Evolutionary conservation across 2,797 vertebrate genomes (phyloP).

Genomic region (Sebastes steindachneri): DNA sequence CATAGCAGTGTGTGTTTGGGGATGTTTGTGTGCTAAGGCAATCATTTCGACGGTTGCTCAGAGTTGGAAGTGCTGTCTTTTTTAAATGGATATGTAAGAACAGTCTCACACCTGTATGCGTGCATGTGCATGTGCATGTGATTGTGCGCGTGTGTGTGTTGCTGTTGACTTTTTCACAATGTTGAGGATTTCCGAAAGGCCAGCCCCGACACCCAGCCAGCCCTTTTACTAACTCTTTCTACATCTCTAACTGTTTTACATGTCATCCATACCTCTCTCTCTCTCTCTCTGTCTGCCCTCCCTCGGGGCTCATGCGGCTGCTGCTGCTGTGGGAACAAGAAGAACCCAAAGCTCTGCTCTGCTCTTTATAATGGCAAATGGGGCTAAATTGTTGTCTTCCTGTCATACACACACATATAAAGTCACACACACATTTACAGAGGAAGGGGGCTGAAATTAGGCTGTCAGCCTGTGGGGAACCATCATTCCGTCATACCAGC

Average conservation of each 20-base stretch:
- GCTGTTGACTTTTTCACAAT: neutral
- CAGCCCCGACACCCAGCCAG: neutral
- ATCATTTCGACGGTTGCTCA: slow-evolving; percentile 18
- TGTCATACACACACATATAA: slow-evolving; percentile 78
- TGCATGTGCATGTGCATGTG: neutral
- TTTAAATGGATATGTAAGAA: slow-evolving; percentile 18
- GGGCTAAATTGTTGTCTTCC: slow-evolving; percentile 96
- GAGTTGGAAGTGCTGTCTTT: slow-evolving; percentile 11
- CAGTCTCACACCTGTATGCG: slow-evolving; percentile 4
- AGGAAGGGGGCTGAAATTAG: slow-evolving; percentile 84
- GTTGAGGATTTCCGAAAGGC: neutral
- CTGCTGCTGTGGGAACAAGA: slow-evolving; percentile 80
- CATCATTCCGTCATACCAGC: slow-evolving; percentile 83
- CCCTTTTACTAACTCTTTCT: neutral
- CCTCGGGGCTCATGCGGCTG: slow-evolving; percentile 49
- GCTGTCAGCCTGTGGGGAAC: slow-evolving; percentile 83
- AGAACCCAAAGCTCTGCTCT: slow-evolving; percentile 66
- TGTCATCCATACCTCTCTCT: neutral
- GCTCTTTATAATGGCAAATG: slow-evolving; percentile 93
- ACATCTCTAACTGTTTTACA: neutral
- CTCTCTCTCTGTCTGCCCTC: neutral
- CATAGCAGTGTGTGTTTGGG: slow-evolving; percentile 29
- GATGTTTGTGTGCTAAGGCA: slow-evolving; percentile 49
- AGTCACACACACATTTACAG: slow-evolving; percentile 32
- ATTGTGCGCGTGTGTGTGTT: neutral